Conservation (phyloP, 1,140 invertebrate species). For the Ridgeia piscesae region DNA sequence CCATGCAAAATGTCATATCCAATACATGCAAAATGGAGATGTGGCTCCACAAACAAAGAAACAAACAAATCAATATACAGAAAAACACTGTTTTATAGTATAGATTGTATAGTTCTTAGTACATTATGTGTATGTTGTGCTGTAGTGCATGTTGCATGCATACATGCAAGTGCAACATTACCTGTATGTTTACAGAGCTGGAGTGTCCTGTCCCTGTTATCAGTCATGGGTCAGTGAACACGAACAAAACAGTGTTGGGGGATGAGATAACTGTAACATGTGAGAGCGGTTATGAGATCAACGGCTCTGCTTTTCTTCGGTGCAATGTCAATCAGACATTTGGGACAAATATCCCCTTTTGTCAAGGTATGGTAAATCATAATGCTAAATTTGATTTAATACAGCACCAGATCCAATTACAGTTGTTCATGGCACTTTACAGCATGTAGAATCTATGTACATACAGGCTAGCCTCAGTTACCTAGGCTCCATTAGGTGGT, state of each 20-base stretch:
- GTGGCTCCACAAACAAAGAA: too few species aligned
- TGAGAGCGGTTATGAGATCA: not conserved
- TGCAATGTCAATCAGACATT: constrained; percentile 14
- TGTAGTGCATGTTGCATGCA: not conserved
- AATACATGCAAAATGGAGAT: too few species aligned
- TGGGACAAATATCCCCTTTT: not conserved
- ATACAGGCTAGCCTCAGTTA: too few species aligned
- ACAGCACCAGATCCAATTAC: too few species aligned
- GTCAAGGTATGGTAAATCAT: not conserved
- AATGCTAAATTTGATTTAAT: too few species aligned
- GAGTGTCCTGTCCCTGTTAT: not conserved
- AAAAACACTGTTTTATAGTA: too few species aligned
- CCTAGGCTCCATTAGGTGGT: too few species aligned
- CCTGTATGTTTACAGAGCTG: not conserved
- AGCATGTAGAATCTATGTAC: too few species aligned
- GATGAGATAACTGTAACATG: not conserved
- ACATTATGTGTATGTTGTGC: not conserved
- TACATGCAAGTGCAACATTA: not conserved
- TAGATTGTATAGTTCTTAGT: not conserved
- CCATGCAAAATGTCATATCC: too few species aligned
- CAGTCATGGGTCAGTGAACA: not conserved
- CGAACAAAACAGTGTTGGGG: not conserved
- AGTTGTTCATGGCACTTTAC: too few species aligned
- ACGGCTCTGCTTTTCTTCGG: not conserved
- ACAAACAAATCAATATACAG: too few species aligned